These are phyloP conservation scores for Dynastes hyllus DNA, from an alignment of 2,888 invertebrate species.

Conservation along the genomic window DNA sequence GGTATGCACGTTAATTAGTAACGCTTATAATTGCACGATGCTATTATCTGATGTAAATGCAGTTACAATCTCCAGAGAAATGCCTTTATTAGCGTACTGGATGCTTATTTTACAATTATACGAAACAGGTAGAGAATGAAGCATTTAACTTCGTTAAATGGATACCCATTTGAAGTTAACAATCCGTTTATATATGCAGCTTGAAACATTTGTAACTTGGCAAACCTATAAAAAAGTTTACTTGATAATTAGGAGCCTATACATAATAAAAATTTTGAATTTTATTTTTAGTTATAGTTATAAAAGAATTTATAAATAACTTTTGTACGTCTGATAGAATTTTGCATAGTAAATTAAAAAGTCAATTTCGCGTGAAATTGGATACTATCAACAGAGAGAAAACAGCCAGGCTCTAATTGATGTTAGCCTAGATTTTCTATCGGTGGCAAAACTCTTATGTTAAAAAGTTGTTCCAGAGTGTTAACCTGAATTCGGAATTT, in stretches of 20 bases:
- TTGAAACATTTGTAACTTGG: not conserved
- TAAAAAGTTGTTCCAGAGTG: constrained; percentile 40
- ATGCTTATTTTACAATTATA: not conserved
- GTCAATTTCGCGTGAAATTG: constrained; percentile 16
- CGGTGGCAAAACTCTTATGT: constrained; percentile 36
- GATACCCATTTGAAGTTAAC: no score
- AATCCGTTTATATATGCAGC: no score
- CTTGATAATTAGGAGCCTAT: no score
- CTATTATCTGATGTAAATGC: constrained; percentile 55
- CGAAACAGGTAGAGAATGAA: not conserved
- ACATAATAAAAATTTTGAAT: not conserved
- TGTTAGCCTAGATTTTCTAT: constrained; percentile 26
- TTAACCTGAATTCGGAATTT: constrained; percentile 45
- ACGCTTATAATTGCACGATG: constrained; percentile 55
- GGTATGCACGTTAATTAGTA: constrained; percentile 42
- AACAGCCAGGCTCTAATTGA: constrained; percentile 12
- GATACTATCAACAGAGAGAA: constrained; percentile 1
- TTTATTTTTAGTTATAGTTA: not conserved
- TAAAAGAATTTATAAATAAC: not conserved
- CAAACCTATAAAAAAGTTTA: no score
- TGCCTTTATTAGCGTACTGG: constrained; percentile 16
- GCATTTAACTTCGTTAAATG: constrained; percentile 10
- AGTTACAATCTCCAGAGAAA: constrained; percentile 36
- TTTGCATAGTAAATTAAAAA: constrained; percentile 1
- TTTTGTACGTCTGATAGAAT: not conserved